Evolutionary conservation across 2,888 invertebrate species (phyloP).

Genomic region (Deroplatys truncata): DNA sequence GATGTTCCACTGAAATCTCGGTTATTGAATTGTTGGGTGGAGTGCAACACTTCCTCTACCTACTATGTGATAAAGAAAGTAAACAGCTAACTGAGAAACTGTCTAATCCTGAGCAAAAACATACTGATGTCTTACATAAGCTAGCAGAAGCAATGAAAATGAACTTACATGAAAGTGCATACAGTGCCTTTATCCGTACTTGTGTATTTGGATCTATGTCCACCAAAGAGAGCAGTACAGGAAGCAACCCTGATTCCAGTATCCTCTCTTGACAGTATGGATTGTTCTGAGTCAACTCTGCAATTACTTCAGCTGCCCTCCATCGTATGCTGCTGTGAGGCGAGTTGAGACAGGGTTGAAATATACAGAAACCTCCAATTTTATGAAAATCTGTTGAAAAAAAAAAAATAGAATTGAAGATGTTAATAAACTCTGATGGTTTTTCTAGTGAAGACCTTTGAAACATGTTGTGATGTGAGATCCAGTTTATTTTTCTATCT

Average conservation of each 20-base stretch:
- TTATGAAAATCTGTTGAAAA: slow-evolving; percentile 68
- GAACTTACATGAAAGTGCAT: slow-evolving; percentile 72
- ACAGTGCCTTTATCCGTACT: slow-evolving; percentile 65
- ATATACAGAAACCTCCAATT: slow-evolving; percentile 74
- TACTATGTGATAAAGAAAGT: too few species aligned
- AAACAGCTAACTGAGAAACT: too few species aligned
- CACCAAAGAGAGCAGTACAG: slow-evolving; percentile 56
- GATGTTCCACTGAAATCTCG: too few species aligned
- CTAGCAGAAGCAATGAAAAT: too few species aligned
- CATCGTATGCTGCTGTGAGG: slow-evolving; percentile 58
- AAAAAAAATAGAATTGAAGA: not conserved
- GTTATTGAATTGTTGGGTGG: too few species aligned
- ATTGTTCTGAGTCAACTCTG: slow-evolving; percentile 82
- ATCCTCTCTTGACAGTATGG: slow-evolving; percentile 70
- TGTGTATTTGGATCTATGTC: slow-evolving; percentile 53
- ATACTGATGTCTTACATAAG: too few species aligned
- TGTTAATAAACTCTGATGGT: not conserved
- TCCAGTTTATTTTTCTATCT: too few species aligned
- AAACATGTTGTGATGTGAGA: too few species aligned
- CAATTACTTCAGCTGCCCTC: slow-evolving; percentile 64
- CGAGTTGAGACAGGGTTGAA: slow-evolving; percentile 62
- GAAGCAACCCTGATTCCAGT: slow-evolving; percentile 62
- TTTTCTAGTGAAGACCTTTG: too few species aligned
- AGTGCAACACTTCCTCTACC: too few species aligned
- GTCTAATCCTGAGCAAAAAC: too few species aligned